Conservation (phyloP, 2,888 invertebrate species). For the Charanyca ferruginea region DNA sequence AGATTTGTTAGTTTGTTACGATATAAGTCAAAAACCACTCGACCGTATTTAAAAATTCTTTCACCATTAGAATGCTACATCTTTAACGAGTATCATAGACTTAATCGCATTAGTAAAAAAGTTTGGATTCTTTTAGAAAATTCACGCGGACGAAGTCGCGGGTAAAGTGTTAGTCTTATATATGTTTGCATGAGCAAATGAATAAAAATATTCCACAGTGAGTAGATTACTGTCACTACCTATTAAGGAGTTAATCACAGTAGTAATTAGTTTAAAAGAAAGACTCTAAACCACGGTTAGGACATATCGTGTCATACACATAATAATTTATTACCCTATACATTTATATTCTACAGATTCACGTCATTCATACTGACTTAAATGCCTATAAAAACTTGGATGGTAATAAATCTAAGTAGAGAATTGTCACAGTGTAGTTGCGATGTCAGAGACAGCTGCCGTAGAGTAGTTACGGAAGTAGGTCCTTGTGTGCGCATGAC, state of each 20-base stretch:
- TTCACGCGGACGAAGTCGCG: too few species aligned
- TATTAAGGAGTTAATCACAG: background rate
- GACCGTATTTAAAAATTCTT: too few species aligned
- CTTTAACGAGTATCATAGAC: too few species aligned
- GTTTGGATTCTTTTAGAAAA: too few species aligned
- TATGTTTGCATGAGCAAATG: too few species aligned
- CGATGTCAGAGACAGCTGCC: constrained; percentile 46
- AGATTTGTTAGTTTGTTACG: too few species aligned
- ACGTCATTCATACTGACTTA: constrained; percentile 37
- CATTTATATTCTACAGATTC: constrained; percentile 43
- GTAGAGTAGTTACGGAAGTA: constrained; percentile 64
- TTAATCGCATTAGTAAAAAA: too few species aligned
- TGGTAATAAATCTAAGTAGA: constrained; percentile 47
- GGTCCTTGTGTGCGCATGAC: constrained; percentile 69
- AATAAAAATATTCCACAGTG: background rate
- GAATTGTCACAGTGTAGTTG: constrained; percentile 50
- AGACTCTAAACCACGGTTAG: background rate
- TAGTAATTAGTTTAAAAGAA: constrained; percentile 5
- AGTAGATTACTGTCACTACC: background rate
- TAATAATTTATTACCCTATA: constrained; percentile 47
- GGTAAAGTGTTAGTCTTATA: too few species aligned
- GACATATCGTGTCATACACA: constrained; percentile 17
- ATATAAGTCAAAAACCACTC: too few species aligned
- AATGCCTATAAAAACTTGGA: constrained; percentile 55
- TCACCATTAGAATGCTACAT: too few species aligned